phyloP scores from a whole-genome alignment of 2,888 invertebrate species.

The Carterocephalus palaemon region DNA sequence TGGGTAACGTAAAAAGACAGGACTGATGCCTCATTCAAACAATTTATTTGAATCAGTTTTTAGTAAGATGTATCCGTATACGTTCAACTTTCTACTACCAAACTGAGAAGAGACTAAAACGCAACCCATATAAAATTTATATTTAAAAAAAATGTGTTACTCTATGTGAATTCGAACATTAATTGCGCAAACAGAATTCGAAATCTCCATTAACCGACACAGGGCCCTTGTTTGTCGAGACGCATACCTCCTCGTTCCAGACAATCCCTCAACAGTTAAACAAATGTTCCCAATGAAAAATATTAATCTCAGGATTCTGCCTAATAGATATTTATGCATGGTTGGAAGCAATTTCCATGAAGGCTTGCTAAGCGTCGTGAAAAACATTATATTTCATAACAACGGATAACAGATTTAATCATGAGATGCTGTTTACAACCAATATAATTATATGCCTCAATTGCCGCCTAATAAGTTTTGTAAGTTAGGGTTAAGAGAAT shows the following conservation, averaged over 20 bases:
- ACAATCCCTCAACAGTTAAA: constrained; percentile 54
- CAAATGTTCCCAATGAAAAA: constrained; percentile 63
- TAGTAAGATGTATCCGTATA: too few relatives aligned
- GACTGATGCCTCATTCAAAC: too few relatives aligned
- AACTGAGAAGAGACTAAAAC: too few relatives aligned
- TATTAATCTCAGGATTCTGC: constrained; percentile 66
- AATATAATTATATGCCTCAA: constrained; percentile 50
- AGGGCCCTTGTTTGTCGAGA: constrained; percentile 66
- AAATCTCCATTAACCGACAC: constrained; percentile 33
- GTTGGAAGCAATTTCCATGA: constrained; percentile 66
- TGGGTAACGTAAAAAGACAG: too few relatives aligned
- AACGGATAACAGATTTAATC: constrained; percentile 61
- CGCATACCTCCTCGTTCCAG: constrained; percentile 46
- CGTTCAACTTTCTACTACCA: too few relatives aligned
- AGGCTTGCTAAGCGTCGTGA: constrained; percentile 44
- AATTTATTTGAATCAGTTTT: too few relatives aligned
- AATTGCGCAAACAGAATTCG: constrained; percentile 37
- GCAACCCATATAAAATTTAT: too few relatives aligned
- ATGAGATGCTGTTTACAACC: constrained; percentile 59
- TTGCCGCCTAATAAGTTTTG: constrained; percentile 32
- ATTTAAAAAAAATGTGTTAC: constrained; percentile 8
- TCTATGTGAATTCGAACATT: constrained; percentile 16
- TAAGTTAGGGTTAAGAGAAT: constrained; percentile 24
- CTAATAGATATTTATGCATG: constrained; percentile 77
- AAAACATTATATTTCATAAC: constrained; percentile 43